These are phyloP conservation scores for Macrochelys suwanniensis DNA, from an alignment of 2,797 vertebrate species.

Conservation along the genomic window DNA sequence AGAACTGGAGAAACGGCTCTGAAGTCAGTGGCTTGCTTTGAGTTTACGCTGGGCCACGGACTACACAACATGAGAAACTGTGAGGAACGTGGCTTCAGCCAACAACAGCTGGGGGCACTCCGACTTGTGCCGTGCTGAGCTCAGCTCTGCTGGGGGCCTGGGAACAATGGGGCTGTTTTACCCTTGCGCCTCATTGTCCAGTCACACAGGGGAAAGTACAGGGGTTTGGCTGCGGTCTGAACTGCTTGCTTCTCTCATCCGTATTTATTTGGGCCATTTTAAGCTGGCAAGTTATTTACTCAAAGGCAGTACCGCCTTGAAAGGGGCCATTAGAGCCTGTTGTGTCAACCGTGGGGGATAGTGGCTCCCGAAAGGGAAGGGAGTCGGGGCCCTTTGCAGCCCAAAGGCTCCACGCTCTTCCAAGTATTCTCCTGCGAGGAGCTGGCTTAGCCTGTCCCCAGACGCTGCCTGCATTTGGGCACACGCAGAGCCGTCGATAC, in stretches of 20 bases:
- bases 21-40: background rate
- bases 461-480: too few species aligned
- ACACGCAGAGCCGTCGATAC: too few species aligned
- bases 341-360: background rate
- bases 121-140: background rate
- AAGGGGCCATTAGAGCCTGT: background rate
- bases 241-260: background rate
- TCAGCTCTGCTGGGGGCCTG: background rate
- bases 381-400: too few species aligned
- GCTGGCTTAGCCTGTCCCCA: background rate
- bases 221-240: background rate
- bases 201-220: background rate
- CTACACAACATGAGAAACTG: rapidly evolving
- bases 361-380: background rate
- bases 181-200: background rate
- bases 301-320: background rate
- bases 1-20: background rate
- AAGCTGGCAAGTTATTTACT: background rate
- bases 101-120: background rate
- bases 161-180: background rate
- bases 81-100: rapidly evolving
- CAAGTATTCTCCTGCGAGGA: background rate
- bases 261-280: background rate
- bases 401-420: background rate
- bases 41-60: too few species aligned